Conservation (phyloP, 2,113 vertebrate genomes). For the Stictonetta naevosa region DNA sequence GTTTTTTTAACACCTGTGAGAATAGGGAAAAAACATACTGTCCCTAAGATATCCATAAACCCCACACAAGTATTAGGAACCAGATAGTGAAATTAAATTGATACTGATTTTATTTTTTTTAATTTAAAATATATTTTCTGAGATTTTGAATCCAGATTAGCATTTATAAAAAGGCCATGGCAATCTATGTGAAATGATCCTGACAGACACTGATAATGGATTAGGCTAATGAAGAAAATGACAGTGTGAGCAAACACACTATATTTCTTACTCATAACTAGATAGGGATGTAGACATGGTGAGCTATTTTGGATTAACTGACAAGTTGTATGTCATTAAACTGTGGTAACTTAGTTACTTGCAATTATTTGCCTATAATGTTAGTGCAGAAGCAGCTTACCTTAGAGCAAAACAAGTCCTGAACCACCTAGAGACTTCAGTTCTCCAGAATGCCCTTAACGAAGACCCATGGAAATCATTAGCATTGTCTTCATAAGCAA, state of each 20-base stretch:
- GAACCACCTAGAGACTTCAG: not conserved
- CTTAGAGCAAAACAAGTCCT: not conserved
- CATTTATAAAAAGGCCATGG: not conserved
- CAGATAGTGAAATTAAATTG: not conserved
- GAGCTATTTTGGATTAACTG: not conserved
- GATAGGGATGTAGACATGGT: not conserved
- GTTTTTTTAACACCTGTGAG: slow-evolving; percentile 9
- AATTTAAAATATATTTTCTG: not conserved
- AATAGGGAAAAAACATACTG: not conserved
- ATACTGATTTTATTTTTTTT: not conserved
- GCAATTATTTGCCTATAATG: not conserved
- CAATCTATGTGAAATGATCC: not conserved
- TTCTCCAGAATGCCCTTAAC: not conserved
- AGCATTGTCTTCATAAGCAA: not conserved
- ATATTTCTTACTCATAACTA: not conserved
- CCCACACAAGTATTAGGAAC: not conserved
- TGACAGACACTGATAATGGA: not conserved
- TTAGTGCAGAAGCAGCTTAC: not conserved
- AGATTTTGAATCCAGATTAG: not conserved
- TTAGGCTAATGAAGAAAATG: not conserved
- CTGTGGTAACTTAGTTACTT: slow-evolving; percentile 3
- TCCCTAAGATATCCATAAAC: not conserved
- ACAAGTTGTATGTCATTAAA: not conserved
- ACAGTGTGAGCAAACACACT: not conserved
- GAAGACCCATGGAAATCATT: not conserved